These are phyloP conservation scores for Petromus typicus DNA, from an alignment of 2,113 vertebrate species.

Conservation along the genomic window DNA sequence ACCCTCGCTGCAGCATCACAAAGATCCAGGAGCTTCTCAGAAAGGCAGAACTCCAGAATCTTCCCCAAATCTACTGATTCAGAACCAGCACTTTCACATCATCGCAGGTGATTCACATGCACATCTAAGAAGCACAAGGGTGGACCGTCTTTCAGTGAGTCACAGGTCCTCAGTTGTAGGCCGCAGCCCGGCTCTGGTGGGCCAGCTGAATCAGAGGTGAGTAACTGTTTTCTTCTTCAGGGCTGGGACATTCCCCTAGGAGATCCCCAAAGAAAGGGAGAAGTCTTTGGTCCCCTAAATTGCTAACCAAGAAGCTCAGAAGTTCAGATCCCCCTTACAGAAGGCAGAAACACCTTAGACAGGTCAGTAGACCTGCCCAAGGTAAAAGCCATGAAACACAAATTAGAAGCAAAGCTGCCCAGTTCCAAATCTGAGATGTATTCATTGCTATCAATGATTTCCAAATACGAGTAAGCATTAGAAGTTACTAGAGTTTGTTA, in stretches of 20 bases:
- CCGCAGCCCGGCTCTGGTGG: not conserved
- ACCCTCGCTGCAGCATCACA: not conserved
- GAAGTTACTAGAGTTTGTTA: not conserved
- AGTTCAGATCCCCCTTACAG: too few species aligned
- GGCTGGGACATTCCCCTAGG: not conserved
- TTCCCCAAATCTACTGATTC: not conserved
- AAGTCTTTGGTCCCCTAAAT: not conserved
- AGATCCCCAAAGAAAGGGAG: not conserved
- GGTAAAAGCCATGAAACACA: not conserved
- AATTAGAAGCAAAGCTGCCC: constrained; percentile 4
- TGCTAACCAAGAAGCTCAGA: not conserved
- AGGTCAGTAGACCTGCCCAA: not conserved
- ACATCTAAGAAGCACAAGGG: not conserved
- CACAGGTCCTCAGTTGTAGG: not conserved
- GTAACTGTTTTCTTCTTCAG: not conserved
- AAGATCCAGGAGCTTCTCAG: not conserved
- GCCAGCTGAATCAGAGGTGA: not conserved
- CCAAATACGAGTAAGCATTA: not conserved
- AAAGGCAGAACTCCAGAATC: not conserved
- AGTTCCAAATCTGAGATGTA: not conserved
- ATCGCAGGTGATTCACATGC: not conserved
- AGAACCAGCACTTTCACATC: not conserved
- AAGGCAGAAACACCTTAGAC: not conserved
- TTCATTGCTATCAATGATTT: not conserved
- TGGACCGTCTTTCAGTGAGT: not conserved